Base-by-base conservation (phyloP, 2,888 invertebrate genomes). In the Lottia scabra region DNA sequence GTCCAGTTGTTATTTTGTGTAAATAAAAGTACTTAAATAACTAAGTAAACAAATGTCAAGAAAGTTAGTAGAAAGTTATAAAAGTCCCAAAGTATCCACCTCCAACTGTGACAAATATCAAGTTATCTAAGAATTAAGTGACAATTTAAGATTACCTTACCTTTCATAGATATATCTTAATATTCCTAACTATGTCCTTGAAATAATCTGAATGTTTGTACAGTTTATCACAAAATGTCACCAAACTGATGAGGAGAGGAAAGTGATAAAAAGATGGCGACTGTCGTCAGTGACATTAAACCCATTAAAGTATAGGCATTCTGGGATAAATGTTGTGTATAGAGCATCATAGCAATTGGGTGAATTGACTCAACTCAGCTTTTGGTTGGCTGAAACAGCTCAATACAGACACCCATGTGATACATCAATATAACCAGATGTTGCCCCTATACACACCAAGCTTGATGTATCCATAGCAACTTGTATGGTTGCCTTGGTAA, bases 391-490 rank as follows among this genome's bases (percentile, higher is more conserved):
- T 56, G 68, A 56, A 38, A 56, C 27, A 38, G 26, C 56, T 62
- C 62, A 62, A 68, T 27, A 48, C 68, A 68, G 64, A 70, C 65
- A 65, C 63, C 70, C 70, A 74, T 67, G 74, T 67, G 70, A 70
- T 74, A 65, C 71, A 70, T 65, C 70, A 63, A 70, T 38, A 64
- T 27, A 65, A 62, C 66, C 71, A 72, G 72, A 68, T 72, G 72
- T 48, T 72, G 72, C 68, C 72, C 72, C 69, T 64, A 68, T 72
- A 68, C 65, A 65, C 65, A 68, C 68, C 65, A 72, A 68, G 72
- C 72, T 68, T 72, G 68, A 64, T 72, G 64, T 72, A 68, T 68
- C 72, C 69, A 72, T 72, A 65, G 72, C 30, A 69, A 68, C 72
- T 43, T 72, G 72, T 64, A 69, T 56, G 23, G 71, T 71, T 71